Evolutionary conservation across 2,888 invertebrate species (phyloP), one percentile per base, ranked within the genome.

Genomic region (Scaptomyza cyrtandrae): DNA sequence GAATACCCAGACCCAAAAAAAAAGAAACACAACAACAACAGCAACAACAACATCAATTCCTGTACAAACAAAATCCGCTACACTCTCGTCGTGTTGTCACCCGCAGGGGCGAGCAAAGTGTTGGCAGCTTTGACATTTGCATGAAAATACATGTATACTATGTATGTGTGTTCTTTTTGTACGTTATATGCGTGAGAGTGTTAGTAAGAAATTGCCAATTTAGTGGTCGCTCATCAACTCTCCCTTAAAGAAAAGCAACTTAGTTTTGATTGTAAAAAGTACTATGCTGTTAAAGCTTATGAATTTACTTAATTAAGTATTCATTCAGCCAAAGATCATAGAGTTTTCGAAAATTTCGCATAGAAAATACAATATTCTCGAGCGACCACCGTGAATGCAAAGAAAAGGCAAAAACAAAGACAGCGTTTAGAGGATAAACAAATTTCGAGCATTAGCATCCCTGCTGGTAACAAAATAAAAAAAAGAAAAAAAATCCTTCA

Each of bases 121-220:
- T 72, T 79, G 73, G 69, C 77, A 86, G 84, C 81, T 82, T 80
- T 87, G 81, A 84, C 87, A 82, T 82, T 82, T 82, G 78, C 87
- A 82, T 86, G 81, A 48, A 64, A 64, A 67, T 66, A 66, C 70
- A 71, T 57, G 41, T 52, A 19, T 53, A 60, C 11, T 56, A 19
- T 50, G 27, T 19, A 19, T 55, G 13, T 44, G 45, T 55, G 43
- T 56, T 27, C 48, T 37, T n/a, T n/a, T n/a, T 46, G 45, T 43
- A 39, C 58, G 66, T 73, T 53, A 33, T 71, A 63, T 62, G 71
- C 54, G 58, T 67, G 61, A 44, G 50, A 49, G 50, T 57, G 53
- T 62, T 33, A 29, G 16, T 43, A 45, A 46, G 62, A 80, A 74
- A 70, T 80, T 63, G 61, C 72, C 79, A 72, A 78, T 69, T 71